Evolutionary conservation across 2,113 vertebrate genomes (phyloP).

Genomic region (Alaudala cheleensis): DNA sequence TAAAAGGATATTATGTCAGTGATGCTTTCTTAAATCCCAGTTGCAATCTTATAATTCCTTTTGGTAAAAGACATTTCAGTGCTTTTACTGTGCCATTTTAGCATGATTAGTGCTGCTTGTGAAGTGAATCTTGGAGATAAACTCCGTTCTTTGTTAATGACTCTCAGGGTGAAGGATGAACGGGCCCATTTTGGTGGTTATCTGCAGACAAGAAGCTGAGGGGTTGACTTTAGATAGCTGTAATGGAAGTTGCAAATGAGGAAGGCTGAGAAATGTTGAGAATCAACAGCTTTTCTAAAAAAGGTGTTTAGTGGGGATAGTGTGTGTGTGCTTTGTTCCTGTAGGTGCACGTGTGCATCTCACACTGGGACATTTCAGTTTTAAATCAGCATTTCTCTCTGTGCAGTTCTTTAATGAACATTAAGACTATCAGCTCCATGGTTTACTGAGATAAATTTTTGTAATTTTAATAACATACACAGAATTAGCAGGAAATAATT

Average conservation of each 20-base stretch:
- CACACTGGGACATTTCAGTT: not conserved
- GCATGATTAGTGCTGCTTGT: not conserved
- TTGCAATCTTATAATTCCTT: not conserved
- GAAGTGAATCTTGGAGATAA: not conserved
- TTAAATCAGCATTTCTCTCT: not conserved
- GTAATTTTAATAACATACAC: not conserved
- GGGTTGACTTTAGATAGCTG: not conserved
- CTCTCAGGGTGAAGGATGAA: not conserved
- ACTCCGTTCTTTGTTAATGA: not conserved
- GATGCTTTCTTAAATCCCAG: not conserved
- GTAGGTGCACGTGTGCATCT: not conserved
- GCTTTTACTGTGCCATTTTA: not conserved
- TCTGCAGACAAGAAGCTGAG: not conserved
- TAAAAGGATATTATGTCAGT: not conserved
- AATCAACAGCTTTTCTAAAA: not conserved
- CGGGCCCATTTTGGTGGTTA: not conserved
- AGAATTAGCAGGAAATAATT: not conserved
- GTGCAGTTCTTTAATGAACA: not conserved
- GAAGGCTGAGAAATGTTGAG: not conserved
- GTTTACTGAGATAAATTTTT: not conserved
- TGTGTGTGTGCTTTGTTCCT: not conserved
- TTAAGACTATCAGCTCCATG: not conserved
- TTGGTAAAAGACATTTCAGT: not conserved
- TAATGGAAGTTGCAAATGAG: not conserved
- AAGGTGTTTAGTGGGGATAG: fast-evolving